A percentile compares a stretch with the other conserved stretches of the same genome.
These are phyloP conservation scores for Tokudaia muenninki DNA, from an alignment of 2,797 vertebrate genomes.

Conservation along the genomic window DNA sequence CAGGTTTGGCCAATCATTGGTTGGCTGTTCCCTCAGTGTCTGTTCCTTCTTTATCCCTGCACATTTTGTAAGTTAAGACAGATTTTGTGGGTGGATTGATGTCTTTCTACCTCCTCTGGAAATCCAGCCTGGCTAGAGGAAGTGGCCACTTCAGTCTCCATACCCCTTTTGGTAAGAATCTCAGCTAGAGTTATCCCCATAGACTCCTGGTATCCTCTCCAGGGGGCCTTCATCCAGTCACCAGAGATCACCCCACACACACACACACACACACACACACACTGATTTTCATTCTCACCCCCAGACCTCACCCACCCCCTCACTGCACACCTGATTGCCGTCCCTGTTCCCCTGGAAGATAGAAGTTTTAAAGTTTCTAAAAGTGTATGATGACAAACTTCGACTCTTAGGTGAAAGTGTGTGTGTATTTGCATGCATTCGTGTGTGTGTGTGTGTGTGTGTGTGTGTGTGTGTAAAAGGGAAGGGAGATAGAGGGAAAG, in stretches of 20 bases:
- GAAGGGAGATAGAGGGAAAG: too few species aligned
- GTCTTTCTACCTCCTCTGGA: background rate
- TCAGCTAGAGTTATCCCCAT: background rate
- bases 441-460: background rate
- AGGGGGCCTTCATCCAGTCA: background rate
- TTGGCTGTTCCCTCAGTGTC: background rate
- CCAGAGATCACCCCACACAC: background rate
- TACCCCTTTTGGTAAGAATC: background rate
- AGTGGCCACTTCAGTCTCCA: background rate
- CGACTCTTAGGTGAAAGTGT: constrained; percentile 28
- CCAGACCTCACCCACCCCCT: too few species aligned
- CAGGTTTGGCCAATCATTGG: background rate
- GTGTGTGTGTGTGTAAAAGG: background rate
- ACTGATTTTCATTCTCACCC: background rate
- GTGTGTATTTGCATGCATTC: background rate
- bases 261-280: too few species aligned
- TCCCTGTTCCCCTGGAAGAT: background rate
- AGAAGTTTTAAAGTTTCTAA: constrained; percentile 14
- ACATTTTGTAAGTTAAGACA: background rate
- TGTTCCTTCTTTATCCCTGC: background rate
- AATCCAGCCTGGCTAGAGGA: background rate
- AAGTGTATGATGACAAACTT: background rate
- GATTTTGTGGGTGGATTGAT: background rate
- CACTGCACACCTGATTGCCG: background rate
- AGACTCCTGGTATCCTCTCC: background rate